Conservation (phyloP, 2,797 vertebrate genomes). For the Lithobates pipiens region DNA sequence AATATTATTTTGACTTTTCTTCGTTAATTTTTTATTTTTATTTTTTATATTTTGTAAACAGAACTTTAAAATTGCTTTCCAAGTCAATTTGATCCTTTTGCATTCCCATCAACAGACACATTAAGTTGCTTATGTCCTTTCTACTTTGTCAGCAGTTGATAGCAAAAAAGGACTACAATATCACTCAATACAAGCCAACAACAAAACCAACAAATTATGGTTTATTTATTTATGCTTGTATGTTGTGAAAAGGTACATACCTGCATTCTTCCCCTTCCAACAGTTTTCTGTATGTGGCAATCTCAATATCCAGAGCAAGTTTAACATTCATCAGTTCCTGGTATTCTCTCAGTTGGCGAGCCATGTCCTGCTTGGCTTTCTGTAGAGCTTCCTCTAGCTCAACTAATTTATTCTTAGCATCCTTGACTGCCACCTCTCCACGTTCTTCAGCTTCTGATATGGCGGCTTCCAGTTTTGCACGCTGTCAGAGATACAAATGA, state of each 20-base stretch:
- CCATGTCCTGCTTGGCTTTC: no score
- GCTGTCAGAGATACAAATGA: background rate
- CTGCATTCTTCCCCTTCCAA: conserved; percentile 83
- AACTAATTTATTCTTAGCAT: conserved; percentile 71
- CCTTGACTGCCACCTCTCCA: conserved; percentile 70
- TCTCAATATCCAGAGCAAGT: no score
- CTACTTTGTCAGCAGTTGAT: no score
- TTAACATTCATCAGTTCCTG: no score
- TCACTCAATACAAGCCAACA: no score
- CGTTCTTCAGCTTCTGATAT: conserved; percentile 68
- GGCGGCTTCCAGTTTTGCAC: conserved; percentile 44
- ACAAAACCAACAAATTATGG: background rate
- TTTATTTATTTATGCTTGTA: background rate
- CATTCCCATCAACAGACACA: no score
- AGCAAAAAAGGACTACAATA: no score
- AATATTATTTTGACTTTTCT: no score
- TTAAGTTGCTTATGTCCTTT: no score
- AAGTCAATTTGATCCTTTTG: no score
- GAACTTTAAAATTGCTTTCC: background rate
- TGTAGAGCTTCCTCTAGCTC: conserved; percentile 72
- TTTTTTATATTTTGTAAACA: background rate
- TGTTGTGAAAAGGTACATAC: conserved; percentile 57
- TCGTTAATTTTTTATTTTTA: no score
- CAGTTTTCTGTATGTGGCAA: conserved; percentile 79
- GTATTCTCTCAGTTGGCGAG: no score